Conservation (phyloP, 2,888 invertebrate genomes). For the Shargacucullia verbasci region DNA sequence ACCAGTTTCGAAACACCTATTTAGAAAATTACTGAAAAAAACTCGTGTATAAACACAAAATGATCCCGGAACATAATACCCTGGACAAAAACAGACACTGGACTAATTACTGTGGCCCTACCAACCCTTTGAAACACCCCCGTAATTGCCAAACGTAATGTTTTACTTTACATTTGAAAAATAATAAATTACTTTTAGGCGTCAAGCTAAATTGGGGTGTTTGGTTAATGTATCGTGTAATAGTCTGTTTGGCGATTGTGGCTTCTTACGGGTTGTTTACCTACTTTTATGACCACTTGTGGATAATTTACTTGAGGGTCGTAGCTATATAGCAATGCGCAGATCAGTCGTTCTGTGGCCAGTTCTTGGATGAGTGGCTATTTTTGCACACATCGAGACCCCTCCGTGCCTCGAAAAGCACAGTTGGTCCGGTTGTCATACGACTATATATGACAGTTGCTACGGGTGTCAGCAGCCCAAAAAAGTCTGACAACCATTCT, state of each 20-base stretch:
- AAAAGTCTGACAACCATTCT: too few species aligned
- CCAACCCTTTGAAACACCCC: slow-evolving; percentile 41
- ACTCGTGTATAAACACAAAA: slow-evolving; percentile 30
- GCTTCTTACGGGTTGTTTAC: neutral
- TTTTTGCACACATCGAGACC: too few species aligned
- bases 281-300: too few species aligned
- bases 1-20: slow-evolving; percentile 13
- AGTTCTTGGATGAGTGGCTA: too few species aligned
- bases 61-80: slow-evolving; percentile 43
- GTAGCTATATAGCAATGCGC: too few species aligned
- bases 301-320: too few species aligned
- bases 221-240: slow-evolving; percentile 38
- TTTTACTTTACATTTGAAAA: slow-evolving; percentile 50
- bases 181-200: slow-evolving; percentile 50
- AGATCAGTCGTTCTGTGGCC: too few species aligned
- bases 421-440: too few species aligned
- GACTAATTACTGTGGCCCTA: slow-evolving; percentile 49
- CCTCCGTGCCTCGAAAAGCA: too few species aligned
- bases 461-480: too few species aligned
- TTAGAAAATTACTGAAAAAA: slow-evolving; percentile 42
- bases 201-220: slow-evolving; percentile 25
- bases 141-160: slow-evolving; percentile 45
- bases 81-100: slow-evolving; percentile 40
- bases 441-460: too few species aligned
- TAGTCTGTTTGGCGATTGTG: slow-evolving; percentile 10